Evolutionary conservation across 1,140 invertebrate species (phyloP), one percentile per base, ranked within the genome.

Genomic region (Stenopsyche tienmushanensis): DNA sequence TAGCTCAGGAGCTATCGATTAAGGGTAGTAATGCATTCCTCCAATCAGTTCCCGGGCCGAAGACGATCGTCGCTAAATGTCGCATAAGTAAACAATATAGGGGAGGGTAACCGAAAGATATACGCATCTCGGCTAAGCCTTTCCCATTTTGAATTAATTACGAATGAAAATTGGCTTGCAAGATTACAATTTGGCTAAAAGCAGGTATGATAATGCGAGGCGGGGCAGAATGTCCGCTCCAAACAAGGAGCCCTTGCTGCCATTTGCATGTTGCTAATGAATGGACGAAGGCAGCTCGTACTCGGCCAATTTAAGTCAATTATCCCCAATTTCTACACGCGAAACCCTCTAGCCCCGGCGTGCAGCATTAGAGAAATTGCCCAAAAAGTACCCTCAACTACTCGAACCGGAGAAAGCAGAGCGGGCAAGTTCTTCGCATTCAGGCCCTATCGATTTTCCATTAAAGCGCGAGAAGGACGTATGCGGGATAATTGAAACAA

Each of bases 231-330:
- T 47, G 44, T 47, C 44, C 44, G 44, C 10, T 41, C 26, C 21
- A 44, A 44, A 42, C 52, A 41, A 64, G 45, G 49, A 42, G 62
- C 34, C 29, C 39, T 34, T 47, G 60, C 44, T 41, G 59, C 59
- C 59, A 64, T 68, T 68, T 68, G 66, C 66, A 65, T 65, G 57
- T 39, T 42, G 49, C 34, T 68, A 68, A 68, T 68, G 66, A 68
- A 68, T 68, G 66, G 66, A 42, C 66, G 54, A 47, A 65, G 39
- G 62, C 62, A 44, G 54, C 66, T 65, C 62, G 47, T 50, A 59
- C 39, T 60, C 57, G 57, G 24, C 53, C 66, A 65, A 68, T 68
- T 65, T 65, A 62, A 65, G 55, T 65, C 66, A 68, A 68, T 68
- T 68, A 68, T 68, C 53, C 62, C 57, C 62, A 44, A 68, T 62